A percentile compares a stretch with the other conserved stretches of the same genome.
These are phyloP conservation scores for Odocoileus hemionus DNA, from an alignment of 2,113 vertebrate species.

Conservation along the genomic window DNA sequence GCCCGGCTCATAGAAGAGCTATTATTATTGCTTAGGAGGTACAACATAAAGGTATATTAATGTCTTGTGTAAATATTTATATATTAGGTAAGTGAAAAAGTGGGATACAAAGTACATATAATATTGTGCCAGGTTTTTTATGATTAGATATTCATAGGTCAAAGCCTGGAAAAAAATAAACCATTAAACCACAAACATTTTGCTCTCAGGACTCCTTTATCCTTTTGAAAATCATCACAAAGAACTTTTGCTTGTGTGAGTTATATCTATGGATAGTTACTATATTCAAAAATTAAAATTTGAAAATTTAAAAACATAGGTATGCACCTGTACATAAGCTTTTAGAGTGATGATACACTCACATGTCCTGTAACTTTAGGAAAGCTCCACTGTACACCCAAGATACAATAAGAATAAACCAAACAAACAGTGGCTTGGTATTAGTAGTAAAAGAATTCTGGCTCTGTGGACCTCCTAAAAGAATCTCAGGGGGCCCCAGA, in stretches of 20 bases:
- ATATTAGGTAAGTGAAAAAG: not conserved
- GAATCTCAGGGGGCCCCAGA: not conserved
- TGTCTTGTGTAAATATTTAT: not conserved
- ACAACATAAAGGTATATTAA: not conserved
- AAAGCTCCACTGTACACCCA: not conserved
- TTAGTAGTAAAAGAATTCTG: not conserved
- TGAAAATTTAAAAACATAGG: not conserved
- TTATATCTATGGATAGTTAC: not conserved
- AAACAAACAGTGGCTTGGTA: not conserved
- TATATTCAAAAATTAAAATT: not conserved
- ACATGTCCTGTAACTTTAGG: not conserved
- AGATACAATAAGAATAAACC: not conserved
- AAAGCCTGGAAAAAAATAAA: not conserved
- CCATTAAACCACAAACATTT: not conserved
- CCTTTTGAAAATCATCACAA: not conserved
- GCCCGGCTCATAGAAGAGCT: not conserved
- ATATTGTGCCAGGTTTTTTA: not conserved
- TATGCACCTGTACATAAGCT: not conserved
- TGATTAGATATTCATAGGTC: not conserved
- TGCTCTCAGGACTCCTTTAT: not conserved
- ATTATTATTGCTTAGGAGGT: not conserved
- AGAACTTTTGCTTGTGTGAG: not conserved
- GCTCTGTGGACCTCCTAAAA: not conserved
- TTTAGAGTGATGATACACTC: not conserved
- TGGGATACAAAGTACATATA: not conserved